Percentiles rank a stretch among this genome's conserved stretches.
Conservation (phyloP, 2,797 vertebrate genomes). For the Melanotaenia boesemani region DNA sequence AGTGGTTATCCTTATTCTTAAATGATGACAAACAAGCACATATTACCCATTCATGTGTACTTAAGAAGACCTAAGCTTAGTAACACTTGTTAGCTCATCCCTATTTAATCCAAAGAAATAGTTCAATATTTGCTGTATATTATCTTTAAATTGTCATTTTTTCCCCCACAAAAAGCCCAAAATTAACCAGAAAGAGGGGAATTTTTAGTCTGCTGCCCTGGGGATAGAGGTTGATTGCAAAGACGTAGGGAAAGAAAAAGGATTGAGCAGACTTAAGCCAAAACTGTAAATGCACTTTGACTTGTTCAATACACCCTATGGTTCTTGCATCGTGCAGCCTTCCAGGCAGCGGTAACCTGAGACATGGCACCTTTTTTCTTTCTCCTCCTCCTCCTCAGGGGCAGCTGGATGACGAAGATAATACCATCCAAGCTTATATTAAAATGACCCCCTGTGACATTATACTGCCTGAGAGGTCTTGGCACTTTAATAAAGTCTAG, state of each 20-base stretch:
- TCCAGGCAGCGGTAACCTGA: conserved; percentile 81
- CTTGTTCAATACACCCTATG: conserved; percentile 77
- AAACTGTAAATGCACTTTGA: conserved; percentile 79
- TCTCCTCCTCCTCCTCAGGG: conserved; percentile 70
- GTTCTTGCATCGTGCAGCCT: conserved; percentile 74
- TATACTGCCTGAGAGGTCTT: conserved; percentile 76
- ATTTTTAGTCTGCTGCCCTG: conserved; percentile 35
- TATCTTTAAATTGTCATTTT: conserved; percentile 3
- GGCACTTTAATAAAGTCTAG: conserved; percentile 82
- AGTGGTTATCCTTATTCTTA: conserved; percentile 38
- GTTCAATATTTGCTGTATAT: background rate
- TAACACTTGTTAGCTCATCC: conserved; percentile 11
- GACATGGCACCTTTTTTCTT: conserved; percentile 72
- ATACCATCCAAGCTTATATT: conserved; percentile 82
- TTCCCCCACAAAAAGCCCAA: conserved; percentile 11
- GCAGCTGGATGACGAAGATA: conserved; percentile 83
- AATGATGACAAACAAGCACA: conserved; percentile 49
- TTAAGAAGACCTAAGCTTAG: conserved; percentile 1
- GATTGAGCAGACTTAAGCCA: conserved; percentile 54
- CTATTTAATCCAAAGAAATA: no score
- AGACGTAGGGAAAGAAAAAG: conserved; percentile 40
- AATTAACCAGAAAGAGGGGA: conserved; percentile 21
- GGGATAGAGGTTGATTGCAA: conserved; percentile 31
- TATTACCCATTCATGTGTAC: conserved; percentile 20
- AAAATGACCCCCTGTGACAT: conserved; percentile 84